Conservation (phyloP, 2,113 vertebrate genomes). For the Uropsilus gracilis region DNA sequence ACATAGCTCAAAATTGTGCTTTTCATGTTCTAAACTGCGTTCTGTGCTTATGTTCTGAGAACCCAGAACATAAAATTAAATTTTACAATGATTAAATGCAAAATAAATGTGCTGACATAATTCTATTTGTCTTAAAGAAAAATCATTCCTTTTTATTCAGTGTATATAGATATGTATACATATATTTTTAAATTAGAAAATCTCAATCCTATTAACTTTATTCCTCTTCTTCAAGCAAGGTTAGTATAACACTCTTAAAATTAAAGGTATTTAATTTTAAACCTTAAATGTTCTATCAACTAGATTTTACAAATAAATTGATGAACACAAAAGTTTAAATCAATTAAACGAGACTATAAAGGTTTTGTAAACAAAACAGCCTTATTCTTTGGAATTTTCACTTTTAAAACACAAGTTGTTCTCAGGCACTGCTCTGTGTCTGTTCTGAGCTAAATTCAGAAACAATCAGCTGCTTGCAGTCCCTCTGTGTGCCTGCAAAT, state of each 20-base stretch:
- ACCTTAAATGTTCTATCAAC: background rate
- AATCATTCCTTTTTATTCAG: constrained; percentile 19
- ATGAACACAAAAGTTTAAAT: constrained; percentile 30
- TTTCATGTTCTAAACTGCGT: background rate
- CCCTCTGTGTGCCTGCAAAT: constrained; percentile 38
- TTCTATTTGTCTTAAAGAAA: constrained; percentile 49
- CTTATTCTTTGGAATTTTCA: constrained; percentile 44
- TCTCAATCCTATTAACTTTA: background rate
- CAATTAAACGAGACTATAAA: background rate
- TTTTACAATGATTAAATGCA: constrained; percentile 3
- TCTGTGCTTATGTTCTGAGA: background rate
- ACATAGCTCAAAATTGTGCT: background rate
- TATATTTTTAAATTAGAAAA: constrained; percentile 23
- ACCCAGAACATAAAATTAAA: background rate
- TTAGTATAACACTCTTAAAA: background rate
- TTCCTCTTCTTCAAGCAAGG: background rate
- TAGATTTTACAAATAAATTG: constrained; percentile 10
- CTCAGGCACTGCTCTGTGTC: constrained; percentile 20
- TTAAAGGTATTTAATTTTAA: background rate
- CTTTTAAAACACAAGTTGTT: constrained; percentile 43
- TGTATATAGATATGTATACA: background rate
- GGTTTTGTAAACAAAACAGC: constrained; percentile 16
- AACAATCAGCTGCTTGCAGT: constrained; percentile 54
- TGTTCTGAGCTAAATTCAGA: constrained; percentile 69
- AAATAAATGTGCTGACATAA: background rate